A percentile compares a stretch with the other conserved stretches of the same genome.
These are phyloP conservation scores for Harpagoxenus sublaevis DNA, from an alignment of 2,888 invertebrate genomes.

Conservation along the genomic window DNA sequence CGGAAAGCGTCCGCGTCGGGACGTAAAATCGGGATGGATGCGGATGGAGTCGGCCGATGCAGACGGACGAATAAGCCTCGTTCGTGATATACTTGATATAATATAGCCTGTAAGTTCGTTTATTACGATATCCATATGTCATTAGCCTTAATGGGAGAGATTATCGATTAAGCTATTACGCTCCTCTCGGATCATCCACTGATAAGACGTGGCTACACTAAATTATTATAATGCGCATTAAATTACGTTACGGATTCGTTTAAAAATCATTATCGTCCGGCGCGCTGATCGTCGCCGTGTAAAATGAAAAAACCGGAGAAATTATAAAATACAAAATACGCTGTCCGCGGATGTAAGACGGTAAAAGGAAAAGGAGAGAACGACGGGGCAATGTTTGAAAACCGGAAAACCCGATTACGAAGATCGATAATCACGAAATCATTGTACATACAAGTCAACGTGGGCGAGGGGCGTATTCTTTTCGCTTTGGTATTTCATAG, in stretches of 20 bases:
- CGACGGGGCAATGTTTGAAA: slow-evolving; percentile 49
- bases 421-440: slow-evolving; percentile 66
- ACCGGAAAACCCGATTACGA: slow-evolving; percentile 50
- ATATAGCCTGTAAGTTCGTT: slow-evolving; percentile 79
- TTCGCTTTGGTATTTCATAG: slow-evolving; percentile 83
- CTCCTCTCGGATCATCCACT: slow-evolving; percentile 70
- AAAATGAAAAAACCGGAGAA: slow-evolving; percentile 63
- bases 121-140: slow-evolving; percentile 76
- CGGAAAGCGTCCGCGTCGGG: background rate
- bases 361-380: slow-evolving; percentile 35
- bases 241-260: slow-evolving; percentile 71
- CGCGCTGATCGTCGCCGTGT: slow-evolving; percentile 51
- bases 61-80: slow-evolving; percentile 23
- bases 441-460: slow-evolving; percentile 74
- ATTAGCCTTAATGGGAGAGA: slow-evolving; percentile 75
- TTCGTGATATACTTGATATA: slow-evolving; percentile 49
- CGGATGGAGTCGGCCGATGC: background rate
- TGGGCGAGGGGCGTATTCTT: slow-evolving; percentile 60
- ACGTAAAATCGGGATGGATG: slow-evolving; percentile 9
- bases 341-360: slow-evolving; percentile 62
- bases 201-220: slow-evolving; percentile 69
- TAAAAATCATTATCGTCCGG: slow-evolving; percentile 49
- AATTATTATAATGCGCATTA: slow-evolving; percentile 65
- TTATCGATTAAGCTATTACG: slow-evolving; percentile 67
- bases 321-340: slow-evolving; percentile 72